phyloP scores from a whole-genome alignment of 2,888 invertebrate genomes.

The Rosalia funebris region DNA sequence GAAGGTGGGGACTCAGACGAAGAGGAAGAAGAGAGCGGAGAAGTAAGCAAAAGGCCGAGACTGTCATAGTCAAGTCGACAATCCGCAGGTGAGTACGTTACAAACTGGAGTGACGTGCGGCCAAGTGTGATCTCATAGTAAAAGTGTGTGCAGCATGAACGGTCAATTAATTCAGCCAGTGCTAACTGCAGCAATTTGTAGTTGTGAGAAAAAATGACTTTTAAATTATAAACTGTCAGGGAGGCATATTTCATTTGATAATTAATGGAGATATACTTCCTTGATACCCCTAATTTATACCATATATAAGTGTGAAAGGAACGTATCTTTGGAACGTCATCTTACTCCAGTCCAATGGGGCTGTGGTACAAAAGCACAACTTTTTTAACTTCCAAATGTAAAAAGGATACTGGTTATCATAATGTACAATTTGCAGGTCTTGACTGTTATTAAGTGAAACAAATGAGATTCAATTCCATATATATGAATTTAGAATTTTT shows the following conservation, averaged over 20 bases:
- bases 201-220: conserved; percentile 27
- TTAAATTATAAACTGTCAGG: conserved; percentile 6
- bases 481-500: conserved; percentile 47
- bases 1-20: conserved; percentile 98
- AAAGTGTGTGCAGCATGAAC: conserved; percentile 52
- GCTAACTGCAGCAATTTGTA: conserved; percentile 34
- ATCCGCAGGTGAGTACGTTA: conserved; percentile 52
- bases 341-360: conserved; percentile 23
- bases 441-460: conserved; percentile 36
- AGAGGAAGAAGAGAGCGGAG: conserved; percentile 80
- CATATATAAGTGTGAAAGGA: conserved; percentile 25
- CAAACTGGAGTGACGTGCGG: conserved; percentile 57
- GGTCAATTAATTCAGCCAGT: conserved; percentile 53
- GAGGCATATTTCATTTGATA: neutral
- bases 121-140: conserved; percentile 61
- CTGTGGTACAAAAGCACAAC: conserved; percentile 45
- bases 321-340: conserved; percentile 22
- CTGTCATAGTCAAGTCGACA: conserved; percentile 72
- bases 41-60: conserved; percentile 75
- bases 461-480: conserved; percentile 46
- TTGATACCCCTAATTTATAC: conserved; percentile 29
- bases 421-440: conserved; percentile 32
- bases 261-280: conserved; percentile 20
- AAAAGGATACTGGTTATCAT: conserved; percentile 40
- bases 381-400: conserved; percentile 50